phyloP scores from a whole-genome alignment of 2,888 invertebrate genomes.

The Erebia palarica region DNA sequence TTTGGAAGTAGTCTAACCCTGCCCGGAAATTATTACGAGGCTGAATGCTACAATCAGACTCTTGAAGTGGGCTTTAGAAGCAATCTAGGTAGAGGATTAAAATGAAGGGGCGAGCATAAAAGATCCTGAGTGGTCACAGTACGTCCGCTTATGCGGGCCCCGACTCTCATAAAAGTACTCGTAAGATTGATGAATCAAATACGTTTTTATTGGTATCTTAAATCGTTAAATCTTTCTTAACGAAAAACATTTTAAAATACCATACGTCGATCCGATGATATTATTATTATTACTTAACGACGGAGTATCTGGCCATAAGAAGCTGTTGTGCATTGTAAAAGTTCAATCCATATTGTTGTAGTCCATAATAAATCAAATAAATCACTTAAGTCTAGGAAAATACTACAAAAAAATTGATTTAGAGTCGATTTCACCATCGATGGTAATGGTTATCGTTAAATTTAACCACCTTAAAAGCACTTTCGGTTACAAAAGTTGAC shows the following conservation, averaged over 20 bases:
- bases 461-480: too few species aligned
- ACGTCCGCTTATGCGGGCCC: conserved; percentile 10
- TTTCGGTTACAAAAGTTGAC: too few species aligned
- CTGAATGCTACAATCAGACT: conserved; percentile 11
- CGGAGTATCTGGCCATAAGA: too few species aligned
- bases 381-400: too few species aligned
- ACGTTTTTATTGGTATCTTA: background rate
- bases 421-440: background rate
- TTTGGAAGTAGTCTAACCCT: background rate
- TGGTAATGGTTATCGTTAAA: too few species aligned
- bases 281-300: too few species aligned
- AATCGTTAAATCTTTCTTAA: background rate
- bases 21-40: background rate
- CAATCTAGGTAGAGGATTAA: conserved; percentile 10
- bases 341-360: too few species aligned
- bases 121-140: conserved; percentile 6
- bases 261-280: too few species aligned
- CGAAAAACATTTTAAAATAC: too few species aligned
- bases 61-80: conserved; percentile 4
- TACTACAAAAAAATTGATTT: too few species aligned
- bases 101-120: conserved; percentile 7
- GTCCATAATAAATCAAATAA: too few species aligned
- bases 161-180: background rate
- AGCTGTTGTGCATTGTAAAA: too few species aligned
- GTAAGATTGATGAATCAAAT: background rate